Evolutionary conservation across 2,797 vertebrate genomes (phyloP).

Genomic region (Sebastes matsubarae): DNA sequence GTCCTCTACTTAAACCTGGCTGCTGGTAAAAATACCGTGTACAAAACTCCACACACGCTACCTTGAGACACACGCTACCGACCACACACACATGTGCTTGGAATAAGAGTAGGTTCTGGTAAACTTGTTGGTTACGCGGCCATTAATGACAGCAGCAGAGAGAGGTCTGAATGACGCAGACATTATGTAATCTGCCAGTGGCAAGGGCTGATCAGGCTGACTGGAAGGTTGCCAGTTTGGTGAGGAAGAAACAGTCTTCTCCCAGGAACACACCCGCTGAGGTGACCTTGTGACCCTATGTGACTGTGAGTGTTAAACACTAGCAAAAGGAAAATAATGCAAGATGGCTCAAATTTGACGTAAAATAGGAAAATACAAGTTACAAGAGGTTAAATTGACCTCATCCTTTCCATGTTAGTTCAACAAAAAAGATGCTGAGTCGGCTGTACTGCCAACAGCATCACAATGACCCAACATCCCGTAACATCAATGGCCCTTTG

Average conservation of each 20-base stretch:
- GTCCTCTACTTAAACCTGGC: constrained; percentile 44
- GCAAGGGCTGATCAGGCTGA: not conserved
- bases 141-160: constrained; percentile 14
- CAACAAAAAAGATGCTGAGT: constrained; percentile 26
- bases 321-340: not conserved
- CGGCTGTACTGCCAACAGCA: constrained; percentile 15
- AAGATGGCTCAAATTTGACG: rapidly evolving
- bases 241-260: not conserved
- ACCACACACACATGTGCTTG: not conserved
- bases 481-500: constrained; percentile 48
- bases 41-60: constrained; percentile 2
- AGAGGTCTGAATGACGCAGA: constrained; percentile 5
- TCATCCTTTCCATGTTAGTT: not conserved
- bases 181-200: constrained; percentile 6
- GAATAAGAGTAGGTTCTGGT: constrained; percentile 1
- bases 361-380: not conserved
- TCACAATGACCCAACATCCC: constrained; percentile 34
- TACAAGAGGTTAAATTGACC: not conserved
- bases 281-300: not conserved
- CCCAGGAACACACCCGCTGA: not conserved
- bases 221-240: not conserved
- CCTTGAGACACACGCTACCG: not conserved
- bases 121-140: not conserved
- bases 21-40: constrained; percentile 52
- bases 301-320: not conserved